These are phyloP conservation scores for Polylopha cassiicola DNA, from an alignment of 2,888 invertebrate species.

Conservation along the genomic window DNA sequence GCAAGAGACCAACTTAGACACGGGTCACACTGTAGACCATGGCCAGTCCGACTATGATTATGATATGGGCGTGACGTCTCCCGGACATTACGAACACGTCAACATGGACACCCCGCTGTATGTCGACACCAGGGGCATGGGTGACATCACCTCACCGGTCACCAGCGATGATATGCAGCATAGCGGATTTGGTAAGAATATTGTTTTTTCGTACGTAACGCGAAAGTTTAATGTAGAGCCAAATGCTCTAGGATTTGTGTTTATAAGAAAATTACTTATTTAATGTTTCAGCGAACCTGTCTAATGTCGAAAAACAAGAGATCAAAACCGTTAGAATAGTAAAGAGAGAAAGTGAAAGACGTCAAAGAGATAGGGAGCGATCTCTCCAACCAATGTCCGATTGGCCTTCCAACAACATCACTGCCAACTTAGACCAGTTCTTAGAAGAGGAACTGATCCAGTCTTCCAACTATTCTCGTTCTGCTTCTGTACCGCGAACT, in stretches of 20 bases:
- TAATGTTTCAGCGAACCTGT: slow-evolving; percentile 78
- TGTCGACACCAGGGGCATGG: slow-evolving; percentile 79
- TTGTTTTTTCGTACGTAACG: slow-evolving; percentile 10
- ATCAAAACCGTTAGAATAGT: slow-evolving; percentile 96
- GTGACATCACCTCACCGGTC: slow-evolving; percentile 57
- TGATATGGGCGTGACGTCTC: slow-evolving; percentile 42
- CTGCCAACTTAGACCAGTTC: slow-evolving; percentile 67
- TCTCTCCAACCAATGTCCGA: slow-evolving; percentile 70
- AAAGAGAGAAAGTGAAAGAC: slow-evolving; percentile 91
- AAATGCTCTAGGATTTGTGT: slow-evolving; percentile 1
- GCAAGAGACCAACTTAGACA: slow-evolving; percentile 94
- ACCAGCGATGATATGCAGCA: slow-evolving; percentile 64
- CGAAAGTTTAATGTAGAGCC: slow-evolving; percentile 15
- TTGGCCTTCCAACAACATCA: slow-evolving; percentile 60
- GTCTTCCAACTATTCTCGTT: slow-evolving; percentile 57
- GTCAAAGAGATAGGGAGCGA: slow-evolving; percentile 88
- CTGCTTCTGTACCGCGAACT: slow-evolving; percentile 74
- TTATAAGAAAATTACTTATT: background rate
- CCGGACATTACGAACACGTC: slow-evolving; percentile 50
- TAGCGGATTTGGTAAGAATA: slow-evolving; percentile 53
- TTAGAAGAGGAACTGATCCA: slow-evolving; percentile 68
- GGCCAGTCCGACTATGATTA: slow-evolving; percentile 71
- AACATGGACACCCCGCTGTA: slow-evolving; percentile 79
- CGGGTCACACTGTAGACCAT: slow-evolving; percentile 85
- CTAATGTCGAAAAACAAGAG: slow-evolving; percentile 88